Base-by-base conservation (phyloP, 2,888 invertebrate genomes). In the Mantis religiosa region DNA sequence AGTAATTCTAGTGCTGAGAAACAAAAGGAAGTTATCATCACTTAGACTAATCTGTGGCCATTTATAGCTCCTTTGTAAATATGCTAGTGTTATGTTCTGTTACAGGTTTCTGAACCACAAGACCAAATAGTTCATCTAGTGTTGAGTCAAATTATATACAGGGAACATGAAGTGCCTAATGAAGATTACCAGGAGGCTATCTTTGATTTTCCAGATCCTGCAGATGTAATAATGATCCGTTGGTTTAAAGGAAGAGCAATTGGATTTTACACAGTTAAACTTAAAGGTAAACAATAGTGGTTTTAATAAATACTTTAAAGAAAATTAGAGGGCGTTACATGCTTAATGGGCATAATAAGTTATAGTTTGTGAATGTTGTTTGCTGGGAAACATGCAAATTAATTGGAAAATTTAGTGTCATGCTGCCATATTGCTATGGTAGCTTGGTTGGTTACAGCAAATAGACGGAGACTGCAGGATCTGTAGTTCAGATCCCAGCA, bases 261-360 rank as follows among this genome's bases (percentile, higher is more conserved):
- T 82, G 90, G 90, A 83, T 90, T 93, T 91, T 93, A 93, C 89
- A 92, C 92, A 0, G 90, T 93, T 15, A 93, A 93, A 91, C 91
- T 91, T 20, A 92, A 92, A 92, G 93, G 93, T 93, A 91, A 20
- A 14, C 25, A 85, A 34, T 6, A 34, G 12, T 85, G 83, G 14
- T 83, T 54, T 3, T 14, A 3, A 54, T n/a, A 30, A 30, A 30
- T 4, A 25, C 54, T 6, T 71, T 1, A 30, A 4, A 3, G 15
- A 30, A 30, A 28, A 83, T n/a, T 20, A 41, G 41, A 41, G 41
- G 41, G 1, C 9, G 41, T 41, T 12, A n/a, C n/a, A 41, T 41
- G 41, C 12, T 41, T 9, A 2, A 41, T 6, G 34, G 34, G 7
- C 12, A 41, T 34, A 1, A 12, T 41, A 41, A 41, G 41, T 41